Percentiles rank a stretch among this genome's conserved stretches.
Conservation (phyloP, 2,113 vertebrate genomes). For the Perca flavescens region DNA sequence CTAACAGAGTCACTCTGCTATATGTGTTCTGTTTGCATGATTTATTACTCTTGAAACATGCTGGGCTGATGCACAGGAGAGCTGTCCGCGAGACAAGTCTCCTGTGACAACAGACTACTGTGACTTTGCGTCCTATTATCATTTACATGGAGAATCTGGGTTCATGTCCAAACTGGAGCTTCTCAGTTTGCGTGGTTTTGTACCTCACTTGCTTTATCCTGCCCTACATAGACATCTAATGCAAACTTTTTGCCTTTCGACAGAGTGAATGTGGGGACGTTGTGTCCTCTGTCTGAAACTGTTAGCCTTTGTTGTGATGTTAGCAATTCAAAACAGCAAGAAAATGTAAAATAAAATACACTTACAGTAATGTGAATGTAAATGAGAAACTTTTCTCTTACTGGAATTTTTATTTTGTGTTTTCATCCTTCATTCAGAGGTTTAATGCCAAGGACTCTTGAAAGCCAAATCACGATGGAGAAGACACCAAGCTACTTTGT, state of each 20-base stretch:
- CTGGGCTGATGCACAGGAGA: conserved; percentile 57
- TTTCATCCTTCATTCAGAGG: conserved; percentile 81
- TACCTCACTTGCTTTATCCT: conserved; percentile 49
- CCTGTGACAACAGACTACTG: conserved; percentile 66
- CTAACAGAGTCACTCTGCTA: conserved; percentile 41
- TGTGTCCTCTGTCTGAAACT: conserved; percentile 26
- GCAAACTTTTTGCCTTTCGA: conserved; percentile 32
- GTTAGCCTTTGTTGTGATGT: conserved; percentile 19
- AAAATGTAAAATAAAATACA: conserved; percentile 1
- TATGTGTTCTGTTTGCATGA: conserved; percentile 70
- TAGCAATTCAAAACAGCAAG: not conserved
- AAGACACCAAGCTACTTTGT: conserved; percentile 96
- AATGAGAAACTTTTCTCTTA: conserved; percentile 33
- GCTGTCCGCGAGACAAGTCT: conserved; percentile 68
- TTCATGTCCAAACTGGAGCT: conserved; percentile 56
- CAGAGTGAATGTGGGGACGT: conserved; percentile 52
- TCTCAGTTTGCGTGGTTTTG: conserved; percentile 17
- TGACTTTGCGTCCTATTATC: conserved; percentile 64
- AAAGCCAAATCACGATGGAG: conserved; percentile 95
- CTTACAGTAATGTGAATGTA: conserved; percentile 27
- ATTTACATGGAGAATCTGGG: conserved; percentile 70
- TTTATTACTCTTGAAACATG: conserved; percentile 76
- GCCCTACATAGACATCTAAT: conserved; percentile 52
- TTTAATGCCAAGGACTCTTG: conserved; percentile 92
- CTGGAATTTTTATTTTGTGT: conserved; percentile 32